phyloP scores from a whole-genome alignment of 2,113 vertebrate genomes.

The Syngnathus typhle region DNA sequence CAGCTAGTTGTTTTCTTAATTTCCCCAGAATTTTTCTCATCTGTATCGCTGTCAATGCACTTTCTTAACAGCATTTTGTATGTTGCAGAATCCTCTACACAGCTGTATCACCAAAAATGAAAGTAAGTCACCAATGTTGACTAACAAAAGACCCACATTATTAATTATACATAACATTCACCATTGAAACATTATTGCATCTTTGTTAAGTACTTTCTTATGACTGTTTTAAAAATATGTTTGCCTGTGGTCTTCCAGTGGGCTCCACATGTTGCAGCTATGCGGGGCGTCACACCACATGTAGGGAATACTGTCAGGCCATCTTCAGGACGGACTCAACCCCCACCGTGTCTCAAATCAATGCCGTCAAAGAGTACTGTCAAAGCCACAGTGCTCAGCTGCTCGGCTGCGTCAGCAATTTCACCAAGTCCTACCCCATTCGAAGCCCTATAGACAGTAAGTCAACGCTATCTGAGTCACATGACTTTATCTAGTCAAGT shows the following conservation, averaged over 20 bases:
- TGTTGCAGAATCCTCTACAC: slow-evolving; percentile 90
- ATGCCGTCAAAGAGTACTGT: slow-evolving; percentile 90
- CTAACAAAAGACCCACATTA: not conserved
- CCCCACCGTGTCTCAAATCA: slow-evolving; percentile 92
- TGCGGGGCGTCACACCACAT: slow-evolving; percentile 93
- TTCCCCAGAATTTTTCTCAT: too few species aligned
- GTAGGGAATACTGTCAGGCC: slow-evolving; percentile 94
- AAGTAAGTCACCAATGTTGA: slow-evolving; percentile 77
- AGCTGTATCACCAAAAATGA: slow-evolving; percentile 99
- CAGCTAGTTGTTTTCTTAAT: too few species aligned
- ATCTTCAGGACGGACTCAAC: slow-evolving; percentile 98
- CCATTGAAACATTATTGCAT: too few species aligned
- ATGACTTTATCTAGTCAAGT: too few species aligned
- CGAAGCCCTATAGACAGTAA: slow-evolving; percentile 95
- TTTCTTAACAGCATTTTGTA: not conserved
- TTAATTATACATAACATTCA: too few species aligned
- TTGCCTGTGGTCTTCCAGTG: slow-evolving; percentile 71
- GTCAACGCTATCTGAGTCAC: slow-evolving; percentile 35
- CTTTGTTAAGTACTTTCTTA: too few species aligned
- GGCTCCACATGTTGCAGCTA: slow-evolving; percentile 94
- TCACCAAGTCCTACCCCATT: slow-evolving; percentile 93
- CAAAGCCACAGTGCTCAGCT: slow-evolving; percentile 85
- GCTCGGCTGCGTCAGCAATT: slow-evolving; percentile 91
- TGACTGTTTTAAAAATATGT: not conserved
- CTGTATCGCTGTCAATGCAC: too few species aligned